Base-by-base conservation (phyloP, 23 tunicate genomes). In the Corella eumyota region DNA sequence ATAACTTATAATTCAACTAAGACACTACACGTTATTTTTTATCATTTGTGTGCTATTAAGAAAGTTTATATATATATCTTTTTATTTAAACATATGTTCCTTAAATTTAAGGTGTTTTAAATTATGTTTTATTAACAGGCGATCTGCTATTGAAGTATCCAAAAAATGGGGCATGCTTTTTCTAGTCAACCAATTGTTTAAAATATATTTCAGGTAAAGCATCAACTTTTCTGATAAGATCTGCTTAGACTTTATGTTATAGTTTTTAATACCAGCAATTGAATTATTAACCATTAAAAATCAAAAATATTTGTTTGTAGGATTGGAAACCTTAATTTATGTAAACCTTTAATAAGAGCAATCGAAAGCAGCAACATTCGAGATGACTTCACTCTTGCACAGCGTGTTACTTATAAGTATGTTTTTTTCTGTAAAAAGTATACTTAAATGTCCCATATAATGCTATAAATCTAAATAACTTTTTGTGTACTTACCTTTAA, bases 101-200 rank as follows among this genome's bases (percentile, higher is more conserved):
- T n/a, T n/a, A n/a, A n/a, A n/a, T 40, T 40, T 40, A 15, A 11
- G 13, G 48, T 9, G 48, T 11, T 9, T 40, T 40, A 40, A 40
- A 9, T 40, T 11, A 40, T 40, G 15, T 40, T 66, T 48, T 26
- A 3, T 45, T 65, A 38, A 6, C 97, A 90, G 91, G 60, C 73
- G 97, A 32, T 56, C 97, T 29, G 48, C 84, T 7, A 33, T 80
- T 25, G 97, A 75, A 36, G 97, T 80, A 5, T 90, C 97, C 0
- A 90, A 90, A 36, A 80, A 81, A 58, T 90, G 97, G 97, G 97
- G 97, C 38, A 90, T 90, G 97, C 48, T 90, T 46, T 90, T 90
- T 61, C 64, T 90, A 5, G 97, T 90, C 33, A 90, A 90, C 36
- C 97, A 90, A 47, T 79, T 90, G 30, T 90, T 90, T 65, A 90